Percentiles rank a stretch among this genome's conserved stretches.
phyloP scores from a whole-genome alignment of 1,140 invertebrate genomes.

The Araneus ventricosus region DNA sequence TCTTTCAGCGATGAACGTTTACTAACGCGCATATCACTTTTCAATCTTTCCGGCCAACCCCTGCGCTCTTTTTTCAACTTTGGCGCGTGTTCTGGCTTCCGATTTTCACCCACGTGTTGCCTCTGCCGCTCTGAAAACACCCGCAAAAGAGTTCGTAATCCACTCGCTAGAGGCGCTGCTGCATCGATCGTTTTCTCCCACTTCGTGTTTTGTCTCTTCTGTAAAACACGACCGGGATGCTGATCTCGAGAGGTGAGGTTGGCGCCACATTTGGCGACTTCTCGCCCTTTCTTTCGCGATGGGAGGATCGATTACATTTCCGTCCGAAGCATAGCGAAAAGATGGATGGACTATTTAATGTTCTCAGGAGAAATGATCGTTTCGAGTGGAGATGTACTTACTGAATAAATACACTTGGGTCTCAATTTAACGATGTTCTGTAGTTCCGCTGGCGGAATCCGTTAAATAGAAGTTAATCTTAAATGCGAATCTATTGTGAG shows the following conservation, averaged over 20 bases:
- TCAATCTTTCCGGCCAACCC: not conserved
- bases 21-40: too few species aligned
- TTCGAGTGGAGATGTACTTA: not conserved
- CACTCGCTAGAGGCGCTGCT: constrained; percentile 25
- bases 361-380: not conserved
- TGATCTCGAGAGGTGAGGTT: not conserved
- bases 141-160: not conserved
- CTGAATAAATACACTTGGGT: not conserved
- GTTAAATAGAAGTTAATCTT: too few species aligned
- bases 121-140: not conserved
- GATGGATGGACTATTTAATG: not conserved
- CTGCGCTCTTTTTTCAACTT: not conserved
- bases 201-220: not conserved
- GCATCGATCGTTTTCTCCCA: constrained; percentile 22
- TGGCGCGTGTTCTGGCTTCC: constrained; percentile 7
- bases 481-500: too few species aligned
- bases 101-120: constrained; percentile 44
- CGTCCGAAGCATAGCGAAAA: not conserved
- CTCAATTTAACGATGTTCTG: not conserved
- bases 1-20: too few species aligned
- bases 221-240: constrained; percentile 19
- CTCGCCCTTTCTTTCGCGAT: not conserved
- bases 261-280: constrained; percentile 3
- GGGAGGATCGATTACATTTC: not conserved
- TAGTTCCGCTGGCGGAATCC: not conserved